Evolutionary conservation across 2,888 invertebrate genomes (phyloP), one percentile per base, ranked within the genome.

Genomic region (Selenia dentaria): DNA sequence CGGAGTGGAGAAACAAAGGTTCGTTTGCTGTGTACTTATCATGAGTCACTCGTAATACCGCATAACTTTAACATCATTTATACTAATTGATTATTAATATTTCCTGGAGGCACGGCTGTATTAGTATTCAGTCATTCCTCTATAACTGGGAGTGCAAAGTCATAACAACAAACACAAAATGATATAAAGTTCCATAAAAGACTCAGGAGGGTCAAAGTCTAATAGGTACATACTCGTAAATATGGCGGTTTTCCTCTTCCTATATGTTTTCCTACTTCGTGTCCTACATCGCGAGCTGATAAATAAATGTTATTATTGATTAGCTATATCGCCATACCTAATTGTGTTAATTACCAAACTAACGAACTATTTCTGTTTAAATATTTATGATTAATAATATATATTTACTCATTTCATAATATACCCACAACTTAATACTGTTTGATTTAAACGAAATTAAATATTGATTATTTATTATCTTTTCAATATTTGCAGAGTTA

Each of bases 1-100:
- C 72, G 90, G 90, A 54, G 93, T 92, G 65, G 94, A 94, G 70
- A 94, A 93, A 68, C 93, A 92, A 71, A 94, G 91, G 92, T 93
- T 45, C 51, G 74, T 33, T 11, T 38, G 3, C 16, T 27, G 5
- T 6, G 3, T 9, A 12, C 2, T 9, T 8, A 16, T 16, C 4
- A 16, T n/a, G n/a, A 10, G 18, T 35, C 14, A 14, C 20, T 20
- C 25, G 13, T 24, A 18, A 20, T 9, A 10, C 20, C 36, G 16
- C 25, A 18, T 38, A 18, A 6, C n/a, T n/a, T n/a, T n/a, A n/a
- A n/a, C n/a, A n/a, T n/a, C n/a, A n/a, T n/a, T n/a, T n/a, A n/a
- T n/a, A n/a, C n/a, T n/a, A n/a, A n/a, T n/a, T n/a, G n/a, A n/a
- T n/a, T n/a, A n/a, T n/a, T n/a, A n/a, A 6, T 18, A 40, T 35